Evolutionary conservation across 2,797 vertebrate species (phyloP).

Genomic region (Chelon labrosus): DNA sequence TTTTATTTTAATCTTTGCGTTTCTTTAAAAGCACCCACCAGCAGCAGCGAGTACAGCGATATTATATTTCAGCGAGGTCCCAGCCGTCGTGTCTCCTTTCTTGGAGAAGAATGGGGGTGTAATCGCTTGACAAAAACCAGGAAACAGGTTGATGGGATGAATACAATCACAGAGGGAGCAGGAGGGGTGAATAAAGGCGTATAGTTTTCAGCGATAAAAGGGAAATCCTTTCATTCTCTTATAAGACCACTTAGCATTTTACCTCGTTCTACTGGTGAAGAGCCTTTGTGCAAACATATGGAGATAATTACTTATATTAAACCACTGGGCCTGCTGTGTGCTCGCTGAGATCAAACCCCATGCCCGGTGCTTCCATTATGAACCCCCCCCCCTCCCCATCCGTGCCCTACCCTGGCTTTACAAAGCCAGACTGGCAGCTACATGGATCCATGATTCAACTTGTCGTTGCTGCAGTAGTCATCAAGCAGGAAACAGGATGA

Average conservation of each 20-base stretch:
- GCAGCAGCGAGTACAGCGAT: slow-evolving; percentile 12
- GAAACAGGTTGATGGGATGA: slow-evolving; percentile 52
- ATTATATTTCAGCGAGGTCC: slow-evolving; percentile 47
- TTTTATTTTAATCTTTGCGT: background rate
- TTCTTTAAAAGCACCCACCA: slow-evolving; percentile 21
- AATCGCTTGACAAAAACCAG: slow-evolving; percentile 56
- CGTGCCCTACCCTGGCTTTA: background rate
- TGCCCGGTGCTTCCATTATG: slow-evolving; percentile 35
- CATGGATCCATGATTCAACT: slow-evolving; percentile 52
- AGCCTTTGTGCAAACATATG: slow-evolving; percentile 40
- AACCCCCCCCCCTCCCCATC: slow-evolving; percentile 10
- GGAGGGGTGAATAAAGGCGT: slow-evolving; percentile 8
- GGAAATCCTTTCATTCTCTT: slow-evolving; percentile 39
- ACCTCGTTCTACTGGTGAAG: slow-evolving; percentile 1
- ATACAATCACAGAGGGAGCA: slow-evolving; percentile 18
- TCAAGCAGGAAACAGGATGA: slow-evolving; percentile 39
- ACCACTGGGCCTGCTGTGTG: slow-evolving; percentile 32
- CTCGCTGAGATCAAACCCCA: slow-evolving; percentile 37
- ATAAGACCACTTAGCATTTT: slow-evolving; percentile 17
- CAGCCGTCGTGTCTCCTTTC: slow-evolving; percentile 12
- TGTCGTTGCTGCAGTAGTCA: slow-evolving; percentile 40
- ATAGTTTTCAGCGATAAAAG: slow-evolving; percentile 35
- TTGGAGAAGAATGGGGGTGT: slow-evolving; percentile 32
- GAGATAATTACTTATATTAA: slow-evolving; percentile 27
- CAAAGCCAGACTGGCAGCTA: slow-evolving; percentile 46